phyloP scores from a whole-genome alignment of 2,113 vertebrate species.

The Lanius collurio region DNA sequence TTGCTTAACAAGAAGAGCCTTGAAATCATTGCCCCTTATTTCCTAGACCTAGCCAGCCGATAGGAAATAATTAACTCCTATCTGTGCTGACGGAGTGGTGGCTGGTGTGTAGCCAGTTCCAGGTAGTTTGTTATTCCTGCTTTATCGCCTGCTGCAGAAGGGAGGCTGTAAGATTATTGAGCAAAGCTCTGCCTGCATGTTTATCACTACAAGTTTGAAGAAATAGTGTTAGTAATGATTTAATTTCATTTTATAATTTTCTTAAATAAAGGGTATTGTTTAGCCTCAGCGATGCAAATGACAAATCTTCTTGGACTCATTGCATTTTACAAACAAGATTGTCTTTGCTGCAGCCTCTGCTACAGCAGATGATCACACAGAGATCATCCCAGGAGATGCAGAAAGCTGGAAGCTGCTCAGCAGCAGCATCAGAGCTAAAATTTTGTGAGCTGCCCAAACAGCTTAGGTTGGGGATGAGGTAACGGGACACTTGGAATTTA shows the following conservation, averaged over 20 bases:
- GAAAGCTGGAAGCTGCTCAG: background rate
- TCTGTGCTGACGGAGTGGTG: constrained; percentile 15
- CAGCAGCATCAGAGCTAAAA: background rate
- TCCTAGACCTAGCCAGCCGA: background rate
- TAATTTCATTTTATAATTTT: constrained; percentile 33
- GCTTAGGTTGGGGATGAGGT: background rate
- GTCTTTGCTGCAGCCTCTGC: background rate
- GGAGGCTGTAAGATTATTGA: constrained; percentile 31
- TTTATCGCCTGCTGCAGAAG: constrained; percentile 61
- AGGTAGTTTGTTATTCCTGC: constrained; percentile 59
- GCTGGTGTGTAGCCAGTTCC: constrained; percentile 35
- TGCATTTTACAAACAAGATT: background rate
- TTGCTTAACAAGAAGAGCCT: constrained; percentile 39
- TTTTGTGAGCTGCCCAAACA: background rate
- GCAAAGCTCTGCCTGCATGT: constrained; percentile 10
- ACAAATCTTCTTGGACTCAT: background rate
- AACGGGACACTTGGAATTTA: background rate
- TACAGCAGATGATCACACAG: constrained; percentile 10
- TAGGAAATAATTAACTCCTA: constrained; percentile 66
- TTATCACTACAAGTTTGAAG: constrained; percentile 49
- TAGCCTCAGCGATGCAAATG: constrained; percentile 8
- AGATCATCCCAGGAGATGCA: background rate
- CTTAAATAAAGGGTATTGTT: constrained; percentile 50
- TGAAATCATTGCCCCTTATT: constrained; percentile 48
- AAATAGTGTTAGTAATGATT: constrained; percentile 20